Base-by-base conservation (phyloP, 2,113 vertebrate genomes). In the Antigone vipio region DNA sequence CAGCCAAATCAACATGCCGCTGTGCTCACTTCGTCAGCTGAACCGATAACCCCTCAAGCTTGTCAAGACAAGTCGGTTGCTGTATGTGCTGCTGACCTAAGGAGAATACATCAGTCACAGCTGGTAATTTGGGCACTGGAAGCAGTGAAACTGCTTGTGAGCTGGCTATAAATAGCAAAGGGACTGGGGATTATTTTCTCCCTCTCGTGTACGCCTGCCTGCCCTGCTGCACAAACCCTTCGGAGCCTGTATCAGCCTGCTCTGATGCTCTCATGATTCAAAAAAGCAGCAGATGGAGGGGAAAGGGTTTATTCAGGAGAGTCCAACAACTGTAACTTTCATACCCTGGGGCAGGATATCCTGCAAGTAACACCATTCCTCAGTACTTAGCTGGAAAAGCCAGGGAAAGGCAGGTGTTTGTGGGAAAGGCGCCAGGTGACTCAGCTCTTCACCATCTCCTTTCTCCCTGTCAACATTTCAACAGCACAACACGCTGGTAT, bases 1-100 rank as follows among this genome's bases (percentile, higher is more conserved):
- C 42, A n/a, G 47, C 14, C 53, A 40, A 52, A 18, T 15, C 15
- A 1, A 14, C 5, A 3, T 12, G 47, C 7, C 12, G 5, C 62
- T 20, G 8, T 2, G 2, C 47, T 26, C 14, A 53, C 62, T 78
- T 40, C 8, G 3, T 34, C 77, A 50, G 67, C 29, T 8, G 59
- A 91, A 62, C 44, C 2, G 2, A 42, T 27, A 55, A 63, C 24
- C 7, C 52, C 34, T 5, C 0, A 0, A 22, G 63, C 34, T 63
- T 67, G 27, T 75, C 73, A 18, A 47, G 66, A 71, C 73, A 88
- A 50, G 82, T 12, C 1, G 3, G 66, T 12, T 2, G 3, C 50
- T 9, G 17, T n/a, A 35, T 15, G 6, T 76, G 66, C 53, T 19
- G 9, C 86, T 77, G 75, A 66, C 67, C 55, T 27, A 9, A 34